Evolutionary conservation across 2,888 invertebrate genomes (phyloP), one percentile per base, ranked within the genome.

Genomic region (Drosophila bunnanda): DNA sequence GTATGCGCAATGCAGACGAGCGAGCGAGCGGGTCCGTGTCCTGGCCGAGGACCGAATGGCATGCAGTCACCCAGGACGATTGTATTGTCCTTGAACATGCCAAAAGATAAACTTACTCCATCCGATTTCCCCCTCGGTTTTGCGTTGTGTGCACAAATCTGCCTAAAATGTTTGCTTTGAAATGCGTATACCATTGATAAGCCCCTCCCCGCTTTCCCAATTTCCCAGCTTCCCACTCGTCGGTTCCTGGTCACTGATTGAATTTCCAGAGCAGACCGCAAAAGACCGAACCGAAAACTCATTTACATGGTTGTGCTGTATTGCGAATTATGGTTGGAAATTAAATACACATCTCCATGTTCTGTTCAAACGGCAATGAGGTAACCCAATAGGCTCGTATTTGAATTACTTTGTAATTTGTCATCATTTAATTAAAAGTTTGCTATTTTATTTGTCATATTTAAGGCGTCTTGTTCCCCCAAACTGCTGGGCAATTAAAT

Each of bases 111-210:
- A 82, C 88, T 82, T 74, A 22, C 68, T 60, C 56, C 30, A 5
- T 58, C 22, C 39, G 60, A 43, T 60, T 58, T 12, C 43, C 75
- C 32, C 20, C 48, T 38, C 61, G 25, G 57, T 25, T 65, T 52
- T 50, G 34, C 46, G 48, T 70, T 67, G 65, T 75, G 53, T 80
- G 76, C 68, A 67, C 79, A 81, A 83, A 84, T 87, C 71, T 87
- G 82, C 56, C 79, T 72, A 87, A 84, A 83, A 87, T 84, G 83
- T 87, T 84, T 89, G 87, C 84, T 87, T 84, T 86, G 89, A 84
- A 79, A 84, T 89, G 75, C 83, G 79, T 80, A 82, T 80, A 86
- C 83, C 73, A 78, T 88, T 82, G 82, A 82, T 82, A 88, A 82
- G 68, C 74, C 57, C 52, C 32, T 32, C 32, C 32, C 34, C 54